Evolutionary conservation across 2,113 vertebrate genomes (phyloP), one percentile per base, ranked within the genome.

Genomic region (Lucifuga dentata): DNA sequence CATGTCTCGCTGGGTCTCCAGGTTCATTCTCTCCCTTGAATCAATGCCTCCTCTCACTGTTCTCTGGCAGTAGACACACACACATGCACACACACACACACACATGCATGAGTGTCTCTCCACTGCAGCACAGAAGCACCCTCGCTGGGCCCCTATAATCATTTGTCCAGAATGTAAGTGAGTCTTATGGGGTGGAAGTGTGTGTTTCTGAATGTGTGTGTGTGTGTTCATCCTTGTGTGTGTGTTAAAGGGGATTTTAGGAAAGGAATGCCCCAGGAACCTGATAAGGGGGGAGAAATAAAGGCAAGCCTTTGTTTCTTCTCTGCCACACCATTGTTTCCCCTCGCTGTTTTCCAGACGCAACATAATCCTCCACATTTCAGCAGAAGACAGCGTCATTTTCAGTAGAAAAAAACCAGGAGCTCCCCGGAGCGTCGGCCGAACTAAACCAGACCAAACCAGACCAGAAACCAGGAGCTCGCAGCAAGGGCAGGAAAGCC

Each of bases 131-230:
- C 80, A 75, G 76, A 78, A 86, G 73, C 82, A 81, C 88, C 92
- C 89, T 89, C 62, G 73, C 62, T 36, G 87, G 89, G 91, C 92
- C 91, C 86, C 92, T 88, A 52, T 91, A 89, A 91, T 90, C 86
- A 89, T 88, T 91, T 88, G 86, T 87, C 90, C 87, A 83, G 83
- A 89, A 85, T 87, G 80, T 83, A 88, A 87, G 83, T 51, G 67
- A 89, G 73, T 72, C 80, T 69, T 79, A 70, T 70, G 81, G 88
- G 71, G 64, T 76, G 63, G 62, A 73, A 60, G 69, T 65, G 44
- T 74, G 46, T 67, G 60, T 71, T 24, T 49, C 36, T 55, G 59
- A 49, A 33, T 48, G 55, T 76, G 5, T 72, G 57, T 73, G 63
- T 36, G 55, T 73, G 40, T 46, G 38, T 81, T 38, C 48, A 41